Evolutionary conservation across 2,797 vertebrate species (phyloP).

Genomic region (Pteropus rufus): DNA sequence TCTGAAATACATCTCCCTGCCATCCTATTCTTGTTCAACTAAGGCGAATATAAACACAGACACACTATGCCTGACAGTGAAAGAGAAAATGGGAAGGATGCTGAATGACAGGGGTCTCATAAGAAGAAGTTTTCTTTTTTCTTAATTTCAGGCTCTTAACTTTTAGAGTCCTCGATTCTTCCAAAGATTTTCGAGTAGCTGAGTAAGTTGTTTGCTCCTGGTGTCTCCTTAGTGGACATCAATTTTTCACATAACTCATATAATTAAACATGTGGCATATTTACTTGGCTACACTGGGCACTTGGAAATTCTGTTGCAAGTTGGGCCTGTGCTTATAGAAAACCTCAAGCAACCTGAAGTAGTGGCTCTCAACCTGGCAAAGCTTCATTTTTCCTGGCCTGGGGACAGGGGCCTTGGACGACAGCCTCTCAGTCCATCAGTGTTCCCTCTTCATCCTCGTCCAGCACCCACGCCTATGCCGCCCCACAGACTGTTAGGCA

Average conservation of each 20-base stretch:
- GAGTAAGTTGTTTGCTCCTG: background rate
- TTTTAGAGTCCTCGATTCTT: background rate
- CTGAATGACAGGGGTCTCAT: background rate
- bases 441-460: background rate
- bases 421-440: background rate
- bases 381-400: slow-evolving; percentile 75
- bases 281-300: slow-evolving; percentile 34
- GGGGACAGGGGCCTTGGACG: slow-evolving; percentile 44
- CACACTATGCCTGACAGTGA: too few relatives aligned
- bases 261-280: slow-evolving; percentile 4
- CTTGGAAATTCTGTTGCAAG: slow-evolving; percentile 28
- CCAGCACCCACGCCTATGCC: background rate
- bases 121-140: background rate
- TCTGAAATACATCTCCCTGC: background rate
- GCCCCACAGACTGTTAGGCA: slow-evolving; percentile 4
- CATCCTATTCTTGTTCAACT: background rate
- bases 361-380: slow-evolving; percentile 62
- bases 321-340: slow-evolving; percentile 50
- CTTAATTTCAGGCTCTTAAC: background rate
- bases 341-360: slow-evolving; percentile 53
- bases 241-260: slow-evolving; percentile 23
- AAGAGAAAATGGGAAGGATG: background rate
- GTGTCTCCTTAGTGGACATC: background rate
- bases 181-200: slow-evolving; percentile 33
- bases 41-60: background rate